phyloP scores from a whole-genome alignment of 2,797 vertebrate genomes.

The Anguilla obscura region DNA sequence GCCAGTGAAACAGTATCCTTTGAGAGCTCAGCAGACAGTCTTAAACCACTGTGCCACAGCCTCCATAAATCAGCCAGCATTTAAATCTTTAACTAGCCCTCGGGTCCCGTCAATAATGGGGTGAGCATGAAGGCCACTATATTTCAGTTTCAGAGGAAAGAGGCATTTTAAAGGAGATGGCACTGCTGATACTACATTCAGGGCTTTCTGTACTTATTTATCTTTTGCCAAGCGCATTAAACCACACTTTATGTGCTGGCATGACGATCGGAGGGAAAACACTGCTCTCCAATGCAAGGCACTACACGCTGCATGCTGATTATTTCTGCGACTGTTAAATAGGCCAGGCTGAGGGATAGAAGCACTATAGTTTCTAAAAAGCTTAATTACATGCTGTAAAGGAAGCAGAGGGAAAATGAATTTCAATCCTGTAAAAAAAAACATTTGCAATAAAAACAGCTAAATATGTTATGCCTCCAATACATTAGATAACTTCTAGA shows the following conservation, averaged over 20 bases:
- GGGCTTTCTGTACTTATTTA: constrained; percentile 59
- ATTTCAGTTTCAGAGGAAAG: constrained; percentile 42
- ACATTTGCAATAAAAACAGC: not conserved
- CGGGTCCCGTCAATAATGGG: constrained; percentile 19
- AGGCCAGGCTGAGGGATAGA: constrained; percentile 2
- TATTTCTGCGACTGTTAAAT: constrained; percentile 17
- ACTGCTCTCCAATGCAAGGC: constrained; percentile 13
- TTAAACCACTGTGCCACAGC: not conserved
- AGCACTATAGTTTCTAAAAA: not conserved
- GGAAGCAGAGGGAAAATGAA: constrained; percentile 24
- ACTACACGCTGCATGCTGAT: not conserved
- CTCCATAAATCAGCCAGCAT: constrained; percentile 27
- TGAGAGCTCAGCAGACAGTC: constrained; percentile 13
- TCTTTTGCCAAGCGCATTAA: constrained; percentile 62
- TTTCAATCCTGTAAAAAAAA: not conserved
- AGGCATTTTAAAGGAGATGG: constrained; percentile 46
- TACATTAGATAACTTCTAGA: too few species aligned
- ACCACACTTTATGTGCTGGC: constrained; percentile 60
- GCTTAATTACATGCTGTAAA: constrained; percentile 33
- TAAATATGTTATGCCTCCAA: not conserved
- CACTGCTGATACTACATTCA: constrained; percentile 42
- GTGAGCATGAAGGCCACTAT: not conserved
- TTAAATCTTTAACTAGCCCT: constrained; percentile 32
- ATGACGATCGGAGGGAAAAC: constrained; percentile 55
- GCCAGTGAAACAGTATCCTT: not conserved